Evolutionary conservation across 2,797 vertebrate genomes (phyloP), one percentile per base, ranked within the genome.

Genomic region (Carapus acus): DNA sequence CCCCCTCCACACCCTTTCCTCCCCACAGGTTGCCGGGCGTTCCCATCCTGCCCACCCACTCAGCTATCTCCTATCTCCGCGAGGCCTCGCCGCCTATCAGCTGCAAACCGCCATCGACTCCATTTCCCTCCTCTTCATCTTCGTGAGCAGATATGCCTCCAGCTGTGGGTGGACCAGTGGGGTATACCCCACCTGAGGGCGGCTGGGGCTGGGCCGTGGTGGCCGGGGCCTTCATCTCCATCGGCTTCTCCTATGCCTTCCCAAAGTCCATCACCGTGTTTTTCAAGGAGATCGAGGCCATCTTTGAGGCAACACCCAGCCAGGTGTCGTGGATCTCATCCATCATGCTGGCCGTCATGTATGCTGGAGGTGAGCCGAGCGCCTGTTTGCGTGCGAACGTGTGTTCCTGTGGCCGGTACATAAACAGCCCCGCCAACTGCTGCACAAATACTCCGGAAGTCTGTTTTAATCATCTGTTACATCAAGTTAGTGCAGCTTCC

Each of bases 251-350:
- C 60, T 98, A 98, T 1, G 94, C 96, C 33, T 98, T 98, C 83
- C 90, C 96, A 49, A 98, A 98, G 62, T 97, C 95, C 63, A 98
- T 98, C 84, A 98, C 93, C 0, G 96, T 98, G 34, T 98, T 98
- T 85, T 97, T 98, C 86, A 97, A 96, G 74, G 94, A 97, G 58
- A 97, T 99, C 0, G 94, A 98, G 81, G 63, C 73, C 21, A 96
- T 98, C 83, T 99, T 98, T 54, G 21, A 84, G 0, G 94, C 91
- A 0, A 92, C 91, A 3, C 94, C 92, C 66, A 97, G 94, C 52
- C 87, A 98, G 82, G 96, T 99, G 47, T 97, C 96, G 0, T 97
- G 92, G 94, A 99, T 99, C 75, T 96, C 93, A 2, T 98, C 95
- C 49, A 99, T 97, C 77, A 98, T 98, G 94, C 70, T 98, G 77